These are phyloP conservation scores for Hofmannophila pseudospretella DNA, from an alignment of 2,888 invertebrate species.

Conservation along the genomic window DNA sequence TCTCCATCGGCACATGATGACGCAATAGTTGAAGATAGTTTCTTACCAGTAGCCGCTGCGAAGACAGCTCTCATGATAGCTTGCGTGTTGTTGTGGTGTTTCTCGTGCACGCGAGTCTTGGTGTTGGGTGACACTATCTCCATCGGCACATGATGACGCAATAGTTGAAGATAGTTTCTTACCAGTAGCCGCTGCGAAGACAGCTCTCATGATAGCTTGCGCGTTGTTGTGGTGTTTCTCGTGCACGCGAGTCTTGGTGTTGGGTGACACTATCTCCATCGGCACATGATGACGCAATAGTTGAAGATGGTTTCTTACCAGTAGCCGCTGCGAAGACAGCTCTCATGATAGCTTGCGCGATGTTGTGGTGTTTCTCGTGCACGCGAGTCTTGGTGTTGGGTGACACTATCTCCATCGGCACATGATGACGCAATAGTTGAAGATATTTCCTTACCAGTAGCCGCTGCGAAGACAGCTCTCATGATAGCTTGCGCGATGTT, in stretches of 20 bases:
- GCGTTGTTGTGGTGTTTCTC: slow-evolving; percentile 53
- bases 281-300: too few species aligned
- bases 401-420: slow-evolving; percentile 95
- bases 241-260: slow-evolving; percentile 67
- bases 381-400: slow-evolving; percentile 78
- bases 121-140: slow-evolving; percentile 93
- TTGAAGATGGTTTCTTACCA: too few species aligned
- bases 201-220: slow-evolving; percentile 58
- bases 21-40: too few species aligned
- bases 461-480: slow-evolving; percentile 57
- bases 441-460: slow-evolving; percentile 64
- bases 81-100: slow-evolving; percentile 54
- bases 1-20: slow-evolving; percentile 95
- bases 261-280: slow-evolving; percentile 93
- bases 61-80: slow-evolving; percentile 57
- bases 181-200: slow-evolving; percentile 63
- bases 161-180: too few species aligned
- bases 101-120: slow-evolving; percentile 50
- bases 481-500: slow-evolving; percentile 53
- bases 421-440: too few species aligned
- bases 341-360: slow-evolving; percentile 54
- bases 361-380: slow-evolving; percentile 48
- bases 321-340: slow-evolving; percentile 61
- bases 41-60: slow-evolving; percentile 58
- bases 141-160: slow-evolving; percentile 95